Conservation (phyloP, 2,888 invertebrate genomes). For the Caenorhabditis wallacei region DNA sequence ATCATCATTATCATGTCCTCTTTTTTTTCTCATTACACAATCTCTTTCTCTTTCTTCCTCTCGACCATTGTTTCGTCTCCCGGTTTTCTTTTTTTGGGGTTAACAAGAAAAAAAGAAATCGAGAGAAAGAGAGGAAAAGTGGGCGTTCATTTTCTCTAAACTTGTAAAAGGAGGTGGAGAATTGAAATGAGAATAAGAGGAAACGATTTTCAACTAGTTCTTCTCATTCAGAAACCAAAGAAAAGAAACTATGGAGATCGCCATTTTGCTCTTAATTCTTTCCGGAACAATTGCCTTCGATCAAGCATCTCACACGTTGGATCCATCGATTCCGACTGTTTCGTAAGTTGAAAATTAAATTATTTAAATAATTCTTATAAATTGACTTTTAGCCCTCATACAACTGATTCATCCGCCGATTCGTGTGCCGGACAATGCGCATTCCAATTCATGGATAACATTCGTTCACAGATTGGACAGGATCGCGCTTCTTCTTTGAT, state of each 20-base stretch:
- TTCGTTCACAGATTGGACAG: slow-evolving; percentile 76
- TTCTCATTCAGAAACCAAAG: not conserved
- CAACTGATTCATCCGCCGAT: slow-evolving; percentile 73
- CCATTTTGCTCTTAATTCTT: slow-evolving; percentile 19
- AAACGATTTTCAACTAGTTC: slow-evolving; percentile 37
- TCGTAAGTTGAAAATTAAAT: slow-evolving; percentile 59
- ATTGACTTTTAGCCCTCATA: slow-evolving; percentile 73
- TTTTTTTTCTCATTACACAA: slow-evolving; percentile 49
- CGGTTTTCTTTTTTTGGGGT: slow-evolving; percentile 48
- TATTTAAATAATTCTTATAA: not conserved
- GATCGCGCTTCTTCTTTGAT: slow-evolving; percentile 72
- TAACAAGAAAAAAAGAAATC: not conserved
- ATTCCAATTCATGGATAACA: slow-evolving; percentile 78
- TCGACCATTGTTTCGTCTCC: slow-evolving; percentile 58
- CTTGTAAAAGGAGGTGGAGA: slow-evolving; percentile 35
- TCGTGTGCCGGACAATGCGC: slow-evolving; percentile 82
- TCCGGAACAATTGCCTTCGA: slow-evolving; percentile 33
- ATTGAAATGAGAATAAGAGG: slow-evolving; percentile 26
- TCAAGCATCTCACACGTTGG: slow-evolving; percentile 69
- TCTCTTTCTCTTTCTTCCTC: slow-evolving; percentile 25
- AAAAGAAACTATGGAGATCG: slow-evolving; percentile 11
- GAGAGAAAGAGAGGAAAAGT: slow-evolving; percentile 15
- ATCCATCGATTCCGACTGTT: slow-evolving; percentile 78
- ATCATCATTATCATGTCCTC: slow-evolving; percentile 36
- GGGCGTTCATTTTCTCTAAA: slow-evolving; percentile 41